These are phyloP conservation scores for Falco naumanni DNA, from an alignment of 2,797 vertebrate species.

Conservation along the genomic window DNA sequence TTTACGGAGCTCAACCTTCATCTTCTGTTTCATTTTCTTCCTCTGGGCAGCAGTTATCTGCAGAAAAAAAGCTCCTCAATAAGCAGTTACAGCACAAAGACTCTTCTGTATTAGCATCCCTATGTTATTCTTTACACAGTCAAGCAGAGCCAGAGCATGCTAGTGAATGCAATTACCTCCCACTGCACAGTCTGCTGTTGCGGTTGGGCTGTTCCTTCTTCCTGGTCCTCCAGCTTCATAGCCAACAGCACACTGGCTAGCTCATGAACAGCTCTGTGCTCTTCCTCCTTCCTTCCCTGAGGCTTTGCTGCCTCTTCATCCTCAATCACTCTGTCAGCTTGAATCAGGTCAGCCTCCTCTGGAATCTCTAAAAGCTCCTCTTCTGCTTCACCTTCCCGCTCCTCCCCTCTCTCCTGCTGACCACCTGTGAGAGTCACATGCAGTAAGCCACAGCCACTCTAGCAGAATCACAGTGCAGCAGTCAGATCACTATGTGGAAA, in stretches of 20 bases:
- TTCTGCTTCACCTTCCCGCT: conserved; percentile 66
- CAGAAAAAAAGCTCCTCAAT: background rate
- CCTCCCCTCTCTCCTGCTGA: conserved; percentile 55
- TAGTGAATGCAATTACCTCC: conserved; percentile 69
- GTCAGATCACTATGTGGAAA: background rate
- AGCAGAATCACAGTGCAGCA: background rate
- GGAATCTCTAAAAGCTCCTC: conserved; percentile 82
- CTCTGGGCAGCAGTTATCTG: conserved; percentile 83
- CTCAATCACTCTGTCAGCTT: conserved; percentile 87
- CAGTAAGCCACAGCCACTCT: background rate
- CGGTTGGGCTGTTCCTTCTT: conserved; percentile 8
- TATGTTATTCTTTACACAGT: background rate
- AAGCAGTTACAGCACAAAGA: background rate
- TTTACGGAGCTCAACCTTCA: conserved; percentile 81
- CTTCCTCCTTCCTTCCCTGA: conserved; percentile 55
- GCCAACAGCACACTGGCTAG: conserved; percentile 81
- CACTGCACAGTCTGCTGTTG: conserved; percentile 50
- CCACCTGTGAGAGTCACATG: conserved; percentile 11
- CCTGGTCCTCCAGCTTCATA: conserved; percentile 76
- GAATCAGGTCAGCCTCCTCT: conserved; percentile 89
- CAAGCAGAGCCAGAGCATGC: background rate
- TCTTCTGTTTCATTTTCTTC: conserved; percentile 83
- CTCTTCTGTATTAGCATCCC: background rate
- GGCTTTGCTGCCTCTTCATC: conserved; percentile 70
- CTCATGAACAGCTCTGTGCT: conserved; percentile 13